A percentile compares a stretch with the other conserved stretches of the same genome.
These are phyloP conservation scores for Horisme vitalbata DNA, from an alignment of 2,888 invertebrate species.

Conservation along the genomic window DNA sequence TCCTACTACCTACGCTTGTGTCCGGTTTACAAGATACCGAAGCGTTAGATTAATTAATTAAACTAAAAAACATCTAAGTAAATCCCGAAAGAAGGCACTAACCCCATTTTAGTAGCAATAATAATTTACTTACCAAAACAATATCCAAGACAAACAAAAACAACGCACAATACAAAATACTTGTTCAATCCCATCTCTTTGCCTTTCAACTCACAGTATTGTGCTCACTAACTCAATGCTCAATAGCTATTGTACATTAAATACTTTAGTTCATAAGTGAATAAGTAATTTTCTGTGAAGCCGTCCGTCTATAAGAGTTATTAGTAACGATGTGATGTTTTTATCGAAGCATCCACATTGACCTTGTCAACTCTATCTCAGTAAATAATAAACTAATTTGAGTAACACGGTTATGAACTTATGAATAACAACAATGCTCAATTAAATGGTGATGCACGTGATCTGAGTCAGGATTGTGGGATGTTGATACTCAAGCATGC, in stretches of 20 bases:
- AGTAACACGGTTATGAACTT: slow-evolving; percentile 11
- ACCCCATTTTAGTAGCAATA: too few relatives aligned
- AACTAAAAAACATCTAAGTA: too few relatives aligned
- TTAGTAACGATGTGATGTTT: slow-evolving; percentile 11
- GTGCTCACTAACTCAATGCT: too few relatives aligned
- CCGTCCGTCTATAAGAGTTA: slow-evolving; percentile 16
- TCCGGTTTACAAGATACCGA: too few relatives aligned
- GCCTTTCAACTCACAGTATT: too few relatives aligned
- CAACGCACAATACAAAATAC: slow-evolving; percentile 32
- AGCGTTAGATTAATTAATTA: too few relatives aligned
- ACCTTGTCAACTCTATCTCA: slow-evolving; percentile 32
- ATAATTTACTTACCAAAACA: slow-evolving; percentile 15
- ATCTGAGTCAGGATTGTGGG: slow-evolving; percentile 17
- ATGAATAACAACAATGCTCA: slow-evolving; percentile 19
- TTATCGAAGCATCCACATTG: slow-evolving; percentile 17
- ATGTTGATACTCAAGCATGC: slow-evolving; percentile 7
- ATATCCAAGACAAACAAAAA: slow-evolving; percentile 37
- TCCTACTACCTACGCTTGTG: too few relatives aligned
- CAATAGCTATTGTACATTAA: too few relatives aligned
- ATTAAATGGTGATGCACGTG: slow-evolving; percentile 16
- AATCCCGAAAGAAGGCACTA: too few relatives aligned
- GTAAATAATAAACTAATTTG: slow-evolving; percentile 31
- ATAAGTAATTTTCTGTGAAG: slow-evolving; percentile 1
- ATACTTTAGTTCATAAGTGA: too few relatives aligned
- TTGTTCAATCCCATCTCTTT: slow-evolving; percentile 10